Evolutionary conservation across 2,888 invertebrate species (phyloP), one percentile per base, ranked within the genome.

Genomic region (Monopis laevigella): DNA sequence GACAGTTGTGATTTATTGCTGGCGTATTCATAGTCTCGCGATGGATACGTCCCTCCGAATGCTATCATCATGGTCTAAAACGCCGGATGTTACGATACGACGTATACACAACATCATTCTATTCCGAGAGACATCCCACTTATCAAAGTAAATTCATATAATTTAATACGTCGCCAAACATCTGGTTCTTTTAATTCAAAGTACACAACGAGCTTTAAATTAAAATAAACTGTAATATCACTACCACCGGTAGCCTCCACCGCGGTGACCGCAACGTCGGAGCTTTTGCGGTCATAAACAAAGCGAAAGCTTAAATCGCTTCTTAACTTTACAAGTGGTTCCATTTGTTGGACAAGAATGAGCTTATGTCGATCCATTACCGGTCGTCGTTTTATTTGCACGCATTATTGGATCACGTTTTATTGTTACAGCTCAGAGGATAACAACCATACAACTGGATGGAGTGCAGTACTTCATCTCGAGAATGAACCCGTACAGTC

Each of bases 401-500:
- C 8, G 24, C 8, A 21, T 8, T 5, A 21, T 21, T 21, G 8
- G 24, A 7, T 21, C 24, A n/a, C 8, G 24, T 7, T 45, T 53
- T 49, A 44, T 72, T 68, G 65, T 84, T 82, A 28, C 83, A 92
- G 92, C 88, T 55, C 92, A 92, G 82, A 88, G 91, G 74, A 92
- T 92, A 77, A 92, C 91, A 47, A 92, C 92, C 51, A 92, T 92
- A 55, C 92, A 92, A 64, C 70, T 92, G 56, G 92, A 92, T 75
- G 91, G 91, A 46, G 89, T 90, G 43, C 92, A 92, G 62, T 92
- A 92, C 65, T 92, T 91, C 64, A 89, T 92, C 51, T 92, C 91
- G 55, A 83, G 91, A 59, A 92, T 92, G 91, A 92, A 92, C 69
- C 92, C 92, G 8, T 92, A 92, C 70, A 90, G 91, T 48, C 91